Base-by-base conservation (phyloP, 2,888 invertebrate genomes). In the Xestia xanthographa region DNA sequence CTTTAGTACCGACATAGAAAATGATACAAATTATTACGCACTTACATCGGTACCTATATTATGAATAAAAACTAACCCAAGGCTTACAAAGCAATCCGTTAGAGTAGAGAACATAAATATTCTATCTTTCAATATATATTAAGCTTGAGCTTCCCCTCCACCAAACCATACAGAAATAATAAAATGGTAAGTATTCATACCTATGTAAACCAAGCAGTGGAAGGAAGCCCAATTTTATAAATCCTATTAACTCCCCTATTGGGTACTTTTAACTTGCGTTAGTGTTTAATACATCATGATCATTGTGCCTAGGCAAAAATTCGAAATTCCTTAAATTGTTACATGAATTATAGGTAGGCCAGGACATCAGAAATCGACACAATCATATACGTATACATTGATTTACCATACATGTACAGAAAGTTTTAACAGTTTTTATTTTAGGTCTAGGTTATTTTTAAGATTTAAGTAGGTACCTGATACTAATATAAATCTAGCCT, bases 381-480 rank as follows among this genome's bases (percentile, higher is more conserved):
- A 26, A n/a, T n/a, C n/a, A n/a, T n/a, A n/a, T n/a, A n/a, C n/a
- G n/a, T 26, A 6, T 14, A 26, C 12, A 26, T 26, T 26, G 14
- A 5, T 56, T 14, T 26, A 14, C 2, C 26, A 17, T 17, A 58
- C 26, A 29, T 26, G 56, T 17, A 29, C 8, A 56, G 26, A 29
- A 17, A 58, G 26, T 26, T 14, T 26, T 26, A 53, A n/a, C 12
- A 22, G 11, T 38, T 48, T 48, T 48, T 5, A 50, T 29, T 26
- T 48, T 45, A 8, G 22, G 22, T 71, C 34, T 26, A 48, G 14
- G 2, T 6, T 63, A 63, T 6, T 17, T 63, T 45, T 75, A 63
- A 41, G n/a, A n/a, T 75, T 62, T 75, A 75, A n/a, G 29, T 75
- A 75, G n/a, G 29, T 75, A 50, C 29, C 14, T 73, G 11, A 38